Evolutionary conservation across 2,113 vertebrate species (phyloP).

Genomic region (Podarcis raffonei): DNA sequence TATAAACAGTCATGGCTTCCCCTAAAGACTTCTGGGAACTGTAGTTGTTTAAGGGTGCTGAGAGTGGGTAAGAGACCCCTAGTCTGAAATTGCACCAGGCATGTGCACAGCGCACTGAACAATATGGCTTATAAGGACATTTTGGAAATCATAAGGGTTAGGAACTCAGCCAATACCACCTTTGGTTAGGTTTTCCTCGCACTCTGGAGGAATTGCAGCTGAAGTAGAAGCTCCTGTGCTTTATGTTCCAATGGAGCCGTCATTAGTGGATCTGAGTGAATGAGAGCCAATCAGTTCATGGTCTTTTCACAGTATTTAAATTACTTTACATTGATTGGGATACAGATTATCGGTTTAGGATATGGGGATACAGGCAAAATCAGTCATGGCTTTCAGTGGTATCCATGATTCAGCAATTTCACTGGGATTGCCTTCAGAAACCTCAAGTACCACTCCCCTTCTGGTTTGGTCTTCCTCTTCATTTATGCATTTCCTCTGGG

Average conservation of each 20-base stretch:
- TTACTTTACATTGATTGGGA: background rate
- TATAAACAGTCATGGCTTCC: no score
- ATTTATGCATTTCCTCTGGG: background rate
- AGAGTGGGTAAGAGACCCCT: no score
- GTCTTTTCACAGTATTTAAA: background rate
- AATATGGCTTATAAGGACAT: no score
- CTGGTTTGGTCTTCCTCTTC: background rate
- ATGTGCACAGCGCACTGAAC: no score
- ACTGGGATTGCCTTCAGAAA: background rate
- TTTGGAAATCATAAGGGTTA: no score
- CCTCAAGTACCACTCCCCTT: background rate
- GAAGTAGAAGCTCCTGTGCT: background rate
- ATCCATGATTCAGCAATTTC: background rate
- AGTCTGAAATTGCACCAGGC: no score
- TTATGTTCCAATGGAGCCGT: background rate
- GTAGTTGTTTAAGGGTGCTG: no score
- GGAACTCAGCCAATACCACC: no score
- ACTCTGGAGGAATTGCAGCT: background rate
- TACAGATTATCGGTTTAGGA: background rate
- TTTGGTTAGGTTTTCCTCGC: no score
- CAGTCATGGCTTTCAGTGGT: rapidly evolving
- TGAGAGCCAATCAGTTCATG: background rate
- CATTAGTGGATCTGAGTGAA: background rate
- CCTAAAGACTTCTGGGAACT: no score
- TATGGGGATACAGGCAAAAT: background rate